phyloP scores from a whole-genome alignment of 2,797 vertebrate species.

The Anas georgica region DNA sequence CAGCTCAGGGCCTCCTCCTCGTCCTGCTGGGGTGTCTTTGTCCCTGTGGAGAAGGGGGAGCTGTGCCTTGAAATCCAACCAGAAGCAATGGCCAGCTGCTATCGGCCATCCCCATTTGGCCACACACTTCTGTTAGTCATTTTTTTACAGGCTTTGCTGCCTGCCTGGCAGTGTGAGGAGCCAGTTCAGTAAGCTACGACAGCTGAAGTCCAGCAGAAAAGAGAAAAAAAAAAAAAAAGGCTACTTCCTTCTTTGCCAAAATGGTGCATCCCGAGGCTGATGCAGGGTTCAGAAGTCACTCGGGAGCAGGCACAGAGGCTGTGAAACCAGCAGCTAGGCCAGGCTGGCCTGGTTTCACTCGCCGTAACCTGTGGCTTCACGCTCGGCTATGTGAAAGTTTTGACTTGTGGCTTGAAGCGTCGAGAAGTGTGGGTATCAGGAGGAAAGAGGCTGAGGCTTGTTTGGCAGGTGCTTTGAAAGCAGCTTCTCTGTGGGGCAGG shows the following conservation, averaged over 20 bases:
- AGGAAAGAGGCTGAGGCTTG: not conserved
- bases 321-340: not conserved
- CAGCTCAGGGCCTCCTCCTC: fast-evolving
- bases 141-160: not conserved
- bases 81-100: not conserved
- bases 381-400: not conserved
- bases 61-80: not conserved
- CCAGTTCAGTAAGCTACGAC: not conserved
- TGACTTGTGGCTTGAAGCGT: not conserved
- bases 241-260: not conserved
- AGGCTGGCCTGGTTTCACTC: not conserved
- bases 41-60: not conserved
- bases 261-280: fast-evolving
- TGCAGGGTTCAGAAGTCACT: not conserved
- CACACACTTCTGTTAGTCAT: fast-evolving
- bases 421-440: not conserved
- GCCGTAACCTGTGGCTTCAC: conserved; percentile 30
- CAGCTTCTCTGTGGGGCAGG: fast-evolving
- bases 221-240: not conserved
- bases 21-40: fast-evolving
- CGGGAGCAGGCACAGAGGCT: not conserved
- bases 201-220: not conserved
- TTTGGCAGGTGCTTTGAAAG: not conserved
- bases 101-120: fast-evolving
- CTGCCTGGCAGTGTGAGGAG: not conserved